Base-by-base conservation (phyloP, 2,797 vertebrate genomes). In the Tympanoctomys barrerae region DNA sequence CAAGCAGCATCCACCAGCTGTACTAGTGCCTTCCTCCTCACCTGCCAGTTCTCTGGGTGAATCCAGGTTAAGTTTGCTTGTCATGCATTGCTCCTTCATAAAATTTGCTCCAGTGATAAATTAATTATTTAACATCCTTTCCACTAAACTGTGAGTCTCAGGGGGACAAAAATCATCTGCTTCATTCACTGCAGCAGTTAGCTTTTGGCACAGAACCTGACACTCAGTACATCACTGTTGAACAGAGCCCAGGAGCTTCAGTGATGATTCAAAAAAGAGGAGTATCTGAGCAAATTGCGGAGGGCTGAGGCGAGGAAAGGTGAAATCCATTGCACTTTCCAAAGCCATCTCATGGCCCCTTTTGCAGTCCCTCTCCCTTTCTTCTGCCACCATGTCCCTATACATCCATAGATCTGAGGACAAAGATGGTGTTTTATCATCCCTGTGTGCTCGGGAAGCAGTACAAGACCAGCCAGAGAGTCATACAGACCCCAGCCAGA, bases 121-220 rank as follows among this genome's bases (percentile, higher is more conserved):
- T 93, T 96, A 92, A 94, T 92, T 89, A 83, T 88, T 85, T 73
- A 96, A 86, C 68, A 73, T 57, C 49, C 61, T 66, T 84, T 52
- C 84, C 57, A 90, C 86, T 73, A 49, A 96, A 78, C 80, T 89
- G 33, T 21, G 68, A 68, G 21, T 82, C 85, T 73, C 68, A 6
- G 31, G 68, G 88, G 78, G 85, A 52, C 61, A 89, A 75, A 31
- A 57, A 57, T 10, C 33, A 26, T 82, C 77, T 83, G 70, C 46
- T 89, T 81, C 92, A 88, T 87, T 66, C 28, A 77, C 84, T 68
- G 66, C 57, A 81, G n/a, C 68, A 52, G 66, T 95, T 87, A 57
- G 90, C 90, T 89, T 87, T 90, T 78, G 95, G 68, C 80, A 70
- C 2, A 0, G 59, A 84, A 61, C 33, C 88, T 75, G 78, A 95